A percentile compares a stretch with the other conserved stretches of the same genome.
phyloP scores from a whole-genome alignment of 1,140 invertebrate species.

The Himalopsyche phryganea region DNA sequence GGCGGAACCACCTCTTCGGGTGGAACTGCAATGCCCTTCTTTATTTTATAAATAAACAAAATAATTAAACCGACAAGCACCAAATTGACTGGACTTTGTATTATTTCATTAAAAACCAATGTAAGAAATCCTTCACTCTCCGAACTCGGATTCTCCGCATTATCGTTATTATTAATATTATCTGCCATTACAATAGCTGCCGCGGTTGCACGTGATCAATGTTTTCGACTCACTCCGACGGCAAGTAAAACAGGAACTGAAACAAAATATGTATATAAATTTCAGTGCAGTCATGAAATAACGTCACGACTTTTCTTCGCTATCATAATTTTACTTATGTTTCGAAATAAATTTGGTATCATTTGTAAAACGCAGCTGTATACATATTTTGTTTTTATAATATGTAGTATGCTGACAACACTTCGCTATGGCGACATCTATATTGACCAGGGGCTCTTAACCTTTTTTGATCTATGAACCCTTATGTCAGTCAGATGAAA shows the following conservation, averaged over 20 bases:
- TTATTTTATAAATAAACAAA: constrained; percentile 84
- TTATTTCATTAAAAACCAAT: constrained; percentile 63
- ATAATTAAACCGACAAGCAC: constrained; percentile 70
- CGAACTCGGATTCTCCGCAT: not conserved
- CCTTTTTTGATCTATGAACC: no score
- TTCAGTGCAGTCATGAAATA: constrained; percentile 13
- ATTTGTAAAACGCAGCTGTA: not conserved
- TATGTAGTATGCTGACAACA: no score
- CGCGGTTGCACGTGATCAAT: not conserved
- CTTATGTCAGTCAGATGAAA: no score
- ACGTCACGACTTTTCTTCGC: constrained; percentile 14
- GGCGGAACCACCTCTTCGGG: constrained; percentile 53
- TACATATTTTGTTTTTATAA: not conserved
- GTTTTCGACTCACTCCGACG: not conserved
- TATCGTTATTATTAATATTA: constrained; percentile 1
- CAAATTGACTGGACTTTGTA: constrained; percentile 76
- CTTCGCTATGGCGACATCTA: no score
- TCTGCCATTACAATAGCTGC: constrained; percentile 14
- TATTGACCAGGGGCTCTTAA: no score
- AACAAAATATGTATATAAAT: not conserved
- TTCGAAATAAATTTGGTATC: not conserved
- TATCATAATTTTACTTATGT: not conserved
- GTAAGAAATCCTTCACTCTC: constrained; percentile 45
- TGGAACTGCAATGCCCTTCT: constrained; percentile 53
- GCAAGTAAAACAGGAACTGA: constrained; percentile 3